Evolutionary conservation across 2,888 invertebrate genomes (phyloP).

Genomic region (Glaucopsyche alexis): DNA sequence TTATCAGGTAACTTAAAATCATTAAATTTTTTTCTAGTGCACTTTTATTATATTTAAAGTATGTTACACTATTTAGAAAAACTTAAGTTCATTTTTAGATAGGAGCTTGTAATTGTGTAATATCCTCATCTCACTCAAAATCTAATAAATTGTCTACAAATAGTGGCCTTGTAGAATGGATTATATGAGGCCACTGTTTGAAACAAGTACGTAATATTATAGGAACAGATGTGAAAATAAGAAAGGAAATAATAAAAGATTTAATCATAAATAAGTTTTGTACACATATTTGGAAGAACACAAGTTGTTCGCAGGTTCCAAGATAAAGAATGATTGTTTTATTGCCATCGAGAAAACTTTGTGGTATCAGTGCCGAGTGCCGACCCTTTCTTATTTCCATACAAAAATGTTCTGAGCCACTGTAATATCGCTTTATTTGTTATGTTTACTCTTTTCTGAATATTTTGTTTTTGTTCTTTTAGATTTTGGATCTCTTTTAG

Average conservation of each 20-base stretch:
- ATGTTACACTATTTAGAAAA: no score
- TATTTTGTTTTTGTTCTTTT: not conserved
- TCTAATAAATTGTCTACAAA: no score
- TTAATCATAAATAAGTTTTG: not conserved
- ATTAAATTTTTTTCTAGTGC: not conserved
- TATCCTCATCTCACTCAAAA: no score
- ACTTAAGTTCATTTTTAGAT: no score
- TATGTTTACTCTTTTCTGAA: not conserved
- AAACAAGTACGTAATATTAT: not conserved
- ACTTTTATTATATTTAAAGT: not conserved
- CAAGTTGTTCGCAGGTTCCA: not conserved
- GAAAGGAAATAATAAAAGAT: not conserved
- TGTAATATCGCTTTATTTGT: conserved; percentile 6
- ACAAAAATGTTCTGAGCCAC: conserved; percentile 2
- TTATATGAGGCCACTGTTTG: no score
- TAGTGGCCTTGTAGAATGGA: no score
- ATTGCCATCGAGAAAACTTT: conserved; percentile 11
- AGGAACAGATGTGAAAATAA: not conserved
- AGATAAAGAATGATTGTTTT: conserved; percentile 18
- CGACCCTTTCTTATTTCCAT: conserved; percentile 15
- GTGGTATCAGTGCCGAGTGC: not conserved
- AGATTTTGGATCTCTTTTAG: no score
- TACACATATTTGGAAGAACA: conserved; percentile 4
- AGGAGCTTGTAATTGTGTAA: no score
- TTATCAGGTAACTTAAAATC: not conserved